Percentiles rank a stretch among this genome's conserved stretches.
phyloP scores from a whole-genome alignment of 2,113 vertebrate species.

The Pagrus major region DNA sequence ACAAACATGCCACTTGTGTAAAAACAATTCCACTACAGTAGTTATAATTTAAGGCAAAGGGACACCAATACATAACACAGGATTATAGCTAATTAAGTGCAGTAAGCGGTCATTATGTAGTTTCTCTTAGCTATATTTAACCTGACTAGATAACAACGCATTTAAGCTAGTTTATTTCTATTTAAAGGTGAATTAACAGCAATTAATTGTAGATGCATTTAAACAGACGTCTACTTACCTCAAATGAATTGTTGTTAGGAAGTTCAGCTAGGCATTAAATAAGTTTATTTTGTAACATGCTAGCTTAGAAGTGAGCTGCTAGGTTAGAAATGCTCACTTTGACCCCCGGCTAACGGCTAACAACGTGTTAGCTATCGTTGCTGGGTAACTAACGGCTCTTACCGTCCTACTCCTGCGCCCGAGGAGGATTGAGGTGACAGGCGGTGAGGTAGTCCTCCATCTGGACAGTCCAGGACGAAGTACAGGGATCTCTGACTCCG shows the following conservation, averaged over 20 bases:
- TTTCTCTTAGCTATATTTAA: too few species aligned
- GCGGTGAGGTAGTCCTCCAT: constrained; percentile 23
- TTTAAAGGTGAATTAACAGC: neutral
- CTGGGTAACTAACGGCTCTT: neutral
- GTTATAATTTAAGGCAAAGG: neutral
- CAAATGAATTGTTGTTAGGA: neutral
- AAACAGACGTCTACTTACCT: neutral
- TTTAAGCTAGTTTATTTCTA: neutral
- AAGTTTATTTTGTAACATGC: neutral
- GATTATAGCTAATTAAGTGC: neutral
- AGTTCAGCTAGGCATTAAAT: neutral
- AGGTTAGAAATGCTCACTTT: neutral
- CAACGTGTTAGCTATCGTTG: neutral
- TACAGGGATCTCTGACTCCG: neutral
- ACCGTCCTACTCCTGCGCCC: constrained; percentile 2
- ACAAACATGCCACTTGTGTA: neutral
- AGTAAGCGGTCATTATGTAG: neutral
- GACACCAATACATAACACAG: neutral
- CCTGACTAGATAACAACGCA: neutral
- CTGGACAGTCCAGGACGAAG: constrained; percentile 6
- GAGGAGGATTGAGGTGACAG: constrained; percentile 17
- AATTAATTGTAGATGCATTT: neutral
- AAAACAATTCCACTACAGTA: neutral
- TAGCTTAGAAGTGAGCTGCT: neutral
- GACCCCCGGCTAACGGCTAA: neutral